phyloP scores from a whole-genome alignment of 2,113 vertebrate genomes.

The Eretmochelys imbricata region DNA sequence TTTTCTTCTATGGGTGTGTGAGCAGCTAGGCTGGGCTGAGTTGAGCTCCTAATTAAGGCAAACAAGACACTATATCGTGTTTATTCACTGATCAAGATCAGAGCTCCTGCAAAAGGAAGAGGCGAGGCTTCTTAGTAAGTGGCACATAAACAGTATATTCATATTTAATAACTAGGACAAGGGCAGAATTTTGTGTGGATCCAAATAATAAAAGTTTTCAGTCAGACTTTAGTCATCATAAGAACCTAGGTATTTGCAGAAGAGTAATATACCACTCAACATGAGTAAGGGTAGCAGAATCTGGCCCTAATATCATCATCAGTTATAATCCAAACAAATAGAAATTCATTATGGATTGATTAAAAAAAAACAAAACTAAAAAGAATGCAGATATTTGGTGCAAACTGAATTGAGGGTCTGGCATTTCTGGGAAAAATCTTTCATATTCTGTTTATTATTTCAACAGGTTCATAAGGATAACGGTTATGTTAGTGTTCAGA shows the following conservation, averaged over 20 bases:
- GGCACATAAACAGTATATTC: background rate
- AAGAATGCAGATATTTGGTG: background rate
- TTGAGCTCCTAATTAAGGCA: background rate
- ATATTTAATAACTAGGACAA: background rate
- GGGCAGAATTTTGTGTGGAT: background rate
- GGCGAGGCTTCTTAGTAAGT: background rate
- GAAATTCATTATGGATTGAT: background rate
- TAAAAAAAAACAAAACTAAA: background rate
- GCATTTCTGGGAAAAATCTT: background rate
- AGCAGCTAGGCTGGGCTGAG: background rate
- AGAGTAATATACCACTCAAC: background rate
- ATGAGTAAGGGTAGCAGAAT: background rate
- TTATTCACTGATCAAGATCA: background rate
- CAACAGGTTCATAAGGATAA: background rate
- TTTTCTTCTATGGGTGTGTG: background rate
- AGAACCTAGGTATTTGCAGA: background rate
- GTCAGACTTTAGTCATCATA: background rate
- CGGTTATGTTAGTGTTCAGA: background rate
- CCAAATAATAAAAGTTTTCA: background rate
- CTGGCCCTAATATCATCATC: background rate
- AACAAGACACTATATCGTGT: background rate
- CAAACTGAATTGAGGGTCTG: background rate
- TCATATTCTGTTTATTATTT: background rate
- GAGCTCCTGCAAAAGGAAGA: background rate
- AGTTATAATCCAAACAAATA: background rate